Evolutionary conservation across 2,888 invertebrate genomes (phyloP).

Genomic region (Tenthredo mesomela): DNA sequence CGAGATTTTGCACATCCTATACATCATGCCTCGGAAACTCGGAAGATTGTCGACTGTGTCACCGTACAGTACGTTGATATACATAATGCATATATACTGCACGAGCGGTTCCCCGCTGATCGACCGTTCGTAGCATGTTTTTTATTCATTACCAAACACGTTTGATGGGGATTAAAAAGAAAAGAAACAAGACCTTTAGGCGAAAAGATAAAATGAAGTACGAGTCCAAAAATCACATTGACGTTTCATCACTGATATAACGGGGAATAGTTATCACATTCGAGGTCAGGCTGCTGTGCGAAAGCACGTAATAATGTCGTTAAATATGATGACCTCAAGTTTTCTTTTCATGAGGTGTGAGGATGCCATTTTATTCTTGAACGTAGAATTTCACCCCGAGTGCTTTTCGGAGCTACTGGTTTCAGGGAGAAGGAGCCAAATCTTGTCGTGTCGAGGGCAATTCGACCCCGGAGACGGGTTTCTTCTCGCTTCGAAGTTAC

Average conservation of each 20-base stretch:
- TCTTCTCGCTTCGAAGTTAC: conserved; percentile 45
- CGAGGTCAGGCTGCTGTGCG: background rate
- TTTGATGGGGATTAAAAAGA: background rate
- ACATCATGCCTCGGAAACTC: background rate
- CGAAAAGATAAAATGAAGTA: background rate
- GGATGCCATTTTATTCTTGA: conserved; percentile 14
- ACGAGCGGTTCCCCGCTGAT: background rate
- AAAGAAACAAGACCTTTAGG: background rate
- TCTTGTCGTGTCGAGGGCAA: conserved; percentile 45
- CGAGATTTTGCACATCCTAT: background rate
- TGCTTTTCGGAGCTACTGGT: conserved; percentile 5
- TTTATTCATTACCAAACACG: conserved; percentile 3
- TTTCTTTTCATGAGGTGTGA: conserved; percentile 11
- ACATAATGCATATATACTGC: conserved; percentile 26
- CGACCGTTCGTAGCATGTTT: conserved; percentile 19
- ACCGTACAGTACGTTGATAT: background rate
- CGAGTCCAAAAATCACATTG: conserved; percentile 1
- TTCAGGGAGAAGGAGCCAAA: conserved; percentile 31
- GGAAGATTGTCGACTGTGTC: conserved; percentile 8
- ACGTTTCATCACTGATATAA: background rate
- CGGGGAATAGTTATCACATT: background rate
- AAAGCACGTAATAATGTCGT: conserved; percentile 3
- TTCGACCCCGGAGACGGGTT: conserved; percentile 51
- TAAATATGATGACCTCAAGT: background rate
- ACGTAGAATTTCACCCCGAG: background rate